Evolutionary conservation across 2,113 vertebrate species (phyloP), one percentile per base, ranked within the genome.

Genomic region (Illadopsis cleaveri): DNA sequence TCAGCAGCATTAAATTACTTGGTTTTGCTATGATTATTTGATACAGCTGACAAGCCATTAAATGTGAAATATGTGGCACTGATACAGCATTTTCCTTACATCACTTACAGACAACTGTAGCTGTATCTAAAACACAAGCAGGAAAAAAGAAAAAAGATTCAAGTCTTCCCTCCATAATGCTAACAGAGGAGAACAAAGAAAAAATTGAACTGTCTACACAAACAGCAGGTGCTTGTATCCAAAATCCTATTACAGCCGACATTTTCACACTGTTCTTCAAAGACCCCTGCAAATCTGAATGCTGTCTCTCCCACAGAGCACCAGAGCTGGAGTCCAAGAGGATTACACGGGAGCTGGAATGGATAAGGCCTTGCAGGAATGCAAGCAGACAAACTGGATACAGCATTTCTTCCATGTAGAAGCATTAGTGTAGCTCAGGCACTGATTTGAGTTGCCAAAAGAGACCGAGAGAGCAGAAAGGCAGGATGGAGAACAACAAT

Each of bases 261-360:
- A 73, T 92, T 94, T 89, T 91, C 93, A 83, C 72, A 56, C 72
- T 68, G 80, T 20, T 95, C 91, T 83, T 93, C 83, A 89, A 94
- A 94, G 93, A 81, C 23, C 11, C 51, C 83, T 48, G 56, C 72
- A 86, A 92, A 86, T 33, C 44, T 66, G 35, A 89, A 68, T 2
- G 17, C 65, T 56, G 47, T 10, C 51, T 58, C 58, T 81, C 56
- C 64, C 47, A 66, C 47, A 42, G 47, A 90, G 60, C 68, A 62
- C 23, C 76, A 85, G 30, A 70, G 60, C 47, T 37, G 31, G 56
- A 64, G 40, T 33, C 78, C 18, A 9, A 89, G 91, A 73, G 71
- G 66, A 94, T 82, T 80, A 91, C n/a, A 54, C 0, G 0, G 64
- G 62, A 85, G 71, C 66, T 90, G 75, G 71, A 77, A 90, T 10